A percentile compares a stretch with the other conserved stretches of the same genome.
These are phyloP conservation scores for Hyaena hyaena DNA, from an alignment of 2,113 vertebrate species.

Conservation along the genomic window DNA sequence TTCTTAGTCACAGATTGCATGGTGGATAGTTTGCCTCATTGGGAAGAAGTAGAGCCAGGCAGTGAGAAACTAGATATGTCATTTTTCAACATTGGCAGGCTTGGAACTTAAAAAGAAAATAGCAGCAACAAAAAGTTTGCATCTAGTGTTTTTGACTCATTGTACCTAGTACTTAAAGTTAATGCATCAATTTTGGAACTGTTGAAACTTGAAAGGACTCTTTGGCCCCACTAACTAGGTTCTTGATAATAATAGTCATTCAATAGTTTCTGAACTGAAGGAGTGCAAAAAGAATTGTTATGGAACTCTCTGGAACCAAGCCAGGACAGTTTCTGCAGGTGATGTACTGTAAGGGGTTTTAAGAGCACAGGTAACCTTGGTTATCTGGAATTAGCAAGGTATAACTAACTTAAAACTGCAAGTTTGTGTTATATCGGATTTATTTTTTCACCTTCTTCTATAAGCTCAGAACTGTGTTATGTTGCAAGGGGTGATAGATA, in stretches of 20 bases:
- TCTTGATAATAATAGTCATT: slow-evolving; percentile 42
- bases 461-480: slow-evolving; percentile 14
- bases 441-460: background rate
- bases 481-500: background rate
- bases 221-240: background rate
- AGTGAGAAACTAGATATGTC: background rate
- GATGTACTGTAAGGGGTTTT: background rate
- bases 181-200: slow-evolving; percentile 22
- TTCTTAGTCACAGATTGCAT: background rate
- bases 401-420: slow-evolving; percentile 48
- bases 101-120: background rate
- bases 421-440: background rate
- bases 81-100: background rate
- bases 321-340: slow-evolving; percentile 34
- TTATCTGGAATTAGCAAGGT: background rate
- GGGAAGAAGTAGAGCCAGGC: background rate
- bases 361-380: background rate
- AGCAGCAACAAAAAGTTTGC: background rate
- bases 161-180: slow-evolving; percentile 26
- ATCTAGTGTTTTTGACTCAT: slow-evolving; percentile 44
- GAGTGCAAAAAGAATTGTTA: slow-evolving; percentile 40
- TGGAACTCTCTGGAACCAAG: slow-evolving; percentile 11
- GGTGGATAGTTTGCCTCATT: background rate
- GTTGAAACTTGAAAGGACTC: slow-evolving; percentile 54
- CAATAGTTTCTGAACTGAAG: background rate